Evolutionary conservation across 2,888 invertebrate genomes (phyloP).

Genomic region (Ptilodon capucinus): DNA sequence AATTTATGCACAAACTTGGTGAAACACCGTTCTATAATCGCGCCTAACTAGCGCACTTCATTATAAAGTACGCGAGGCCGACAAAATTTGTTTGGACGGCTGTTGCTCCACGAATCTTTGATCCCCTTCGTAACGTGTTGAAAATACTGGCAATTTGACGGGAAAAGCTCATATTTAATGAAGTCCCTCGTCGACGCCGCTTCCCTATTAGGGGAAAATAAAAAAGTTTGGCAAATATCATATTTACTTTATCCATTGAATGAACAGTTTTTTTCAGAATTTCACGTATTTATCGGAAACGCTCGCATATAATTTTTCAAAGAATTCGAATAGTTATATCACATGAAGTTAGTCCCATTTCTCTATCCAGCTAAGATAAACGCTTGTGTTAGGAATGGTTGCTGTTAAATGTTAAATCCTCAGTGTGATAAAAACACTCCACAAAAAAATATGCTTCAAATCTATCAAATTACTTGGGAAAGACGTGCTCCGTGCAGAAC

Average conservation of each 20-base stretch:
- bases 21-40: conserved; percentile 21
- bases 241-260: neutral
- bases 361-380: no score
- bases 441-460: no score
- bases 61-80: conserved; percentile 28
- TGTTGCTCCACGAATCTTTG: conserved; percentile 15
- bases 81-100: conserved; percentile 20
- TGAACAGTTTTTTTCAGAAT: neutral
- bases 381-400: no score
- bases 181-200: conserved; percentile 8
- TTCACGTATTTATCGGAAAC: neutral
- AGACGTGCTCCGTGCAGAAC: no score
- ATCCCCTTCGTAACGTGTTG: conserved; percentile 14
- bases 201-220: conserved; percentile 10
- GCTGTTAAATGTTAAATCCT: no score
- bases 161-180: conserved; percentile 14
- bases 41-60: conserved; percentile 37
- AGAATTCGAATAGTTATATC: no score
- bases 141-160: conserved; percentile 14
- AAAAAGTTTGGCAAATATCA: conserved; percentile 11
- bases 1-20: conserved; percentile 48
- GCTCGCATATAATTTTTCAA: no score
- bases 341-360: no score
- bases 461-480: no score
- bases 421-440: no score